These are phyloP conservation scores for Gouania willdenowi DNA, from an alignment of 2,797 vertebrate species.

Conservation along the genomic window DNA sequence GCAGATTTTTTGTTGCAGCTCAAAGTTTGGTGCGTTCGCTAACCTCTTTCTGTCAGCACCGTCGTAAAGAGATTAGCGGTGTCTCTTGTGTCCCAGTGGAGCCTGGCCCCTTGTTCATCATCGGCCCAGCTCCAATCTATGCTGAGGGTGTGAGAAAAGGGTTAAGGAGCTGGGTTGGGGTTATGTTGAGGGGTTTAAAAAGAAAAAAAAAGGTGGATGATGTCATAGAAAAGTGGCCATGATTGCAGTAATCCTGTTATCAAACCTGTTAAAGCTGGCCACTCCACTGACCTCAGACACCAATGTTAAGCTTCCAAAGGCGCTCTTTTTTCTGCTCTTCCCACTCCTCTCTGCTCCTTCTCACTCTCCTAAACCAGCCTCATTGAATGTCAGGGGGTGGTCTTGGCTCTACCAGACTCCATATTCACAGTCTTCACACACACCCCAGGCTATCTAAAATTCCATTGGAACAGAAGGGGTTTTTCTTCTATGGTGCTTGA, in stretches of 20 bases:
- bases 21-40: slow-evolving; percentile 57
- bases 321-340: slow-evolving; percentile 44
- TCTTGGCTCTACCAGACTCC: slow-evolving; percentile 60
- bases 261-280: slow-evolving; percentile 77
- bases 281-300: slow-evolving; percentile 78
- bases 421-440: slow-evolving; percentile 67
- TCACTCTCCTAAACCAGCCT: slow-evolving; percentile 63
- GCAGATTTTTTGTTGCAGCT: slow-evolving; percentile 32
- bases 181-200: slow-evolving; percentile 17
- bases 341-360: slow-evolving; percentile 52
- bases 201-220: slow-evolving; percentile 47
- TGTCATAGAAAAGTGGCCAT: slow-evolving; percentile 68
- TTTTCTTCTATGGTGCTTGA: slow-evolving; percentile 63
- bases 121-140: slow-evolving; percentile 58
- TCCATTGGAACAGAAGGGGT: slow-evolving; percentile 67
- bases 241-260: slow-evolving; percentile 83
- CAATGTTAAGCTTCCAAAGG: slow-evolving; percentile 76
- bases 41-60: slow-evolving; percentile 79
- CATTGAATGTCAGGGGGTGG: slow-evolving; percentile 73
- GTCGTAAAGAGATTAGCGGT: slow-evolving; percentile 76
- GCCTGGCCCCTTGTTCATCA: slow-evolving; percentile 66
- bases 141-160: slow-evolving; percentile 38
- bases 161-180: slow-evolving; percentile 10
- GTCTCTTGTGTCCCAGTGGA: slow-evolving; percentile 69
- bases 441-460: slow-evolving; percentile 61